A percentile compares a stretch with the other conserved stretches of the same genome.
Conservation (phyloP, 2,888 invertebrate genomes). For the Muschampia plurimacula region DNA sequence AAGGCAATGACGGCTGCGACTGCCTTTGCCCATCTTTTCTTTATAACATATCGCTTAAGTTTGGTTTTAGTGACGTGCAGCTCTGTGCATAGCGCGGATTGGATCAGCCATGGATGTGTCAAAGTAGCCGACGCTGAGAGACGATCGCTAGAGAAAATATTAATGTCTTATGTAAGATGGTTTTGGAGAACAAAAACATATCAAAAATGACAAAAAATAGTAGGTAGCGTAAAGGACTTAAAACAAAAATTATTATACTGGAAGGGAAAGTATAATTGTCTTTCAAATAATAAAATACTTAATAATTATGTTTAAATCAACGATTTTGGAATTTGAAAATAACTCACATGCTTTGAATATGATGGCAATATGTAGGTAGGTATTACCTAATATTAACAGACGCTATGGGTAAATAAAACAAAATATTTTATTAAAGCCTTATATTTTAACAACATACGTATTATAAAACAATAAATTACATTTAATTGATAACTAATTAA, state of each 20-base stretch:
- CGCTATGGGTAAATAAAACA: not conserved
- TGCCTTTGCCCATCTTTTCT: conserved; percentile 96
- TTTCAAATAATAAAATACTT: no score
- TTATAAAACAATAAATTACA: conserved; percentile 75
- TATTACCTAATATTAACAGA: not conserved
- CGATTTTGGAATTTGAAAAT: not conserved
- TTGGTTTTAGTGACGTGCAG: conserved; percentile 91
- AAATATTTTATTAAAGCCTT: conserved; percentile 49
- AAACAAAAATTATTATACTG: no score
- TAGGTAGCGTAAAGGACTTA: no score
- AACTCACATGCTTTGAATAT: not conserved
- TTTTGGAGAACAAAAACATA: not conserved
- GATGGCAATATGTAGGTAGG: not conserved
- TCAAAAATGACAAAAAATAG: no score
- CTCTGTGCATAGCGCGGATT: conserved; percentile 87
- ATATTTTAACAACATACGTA: conserved; percentile 76
- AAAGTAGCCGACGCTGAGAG: conserved; percentile 89
- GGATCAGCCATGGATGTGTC: conserved; percentile 92
- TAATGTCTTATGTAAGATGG: not conserved
- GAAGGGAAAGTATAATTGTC: no score
- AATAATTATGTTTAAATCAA: no score
- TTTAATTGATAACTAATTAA: conserved; percentile 54
- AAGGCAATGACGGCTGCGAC: conserved; percentile 95
- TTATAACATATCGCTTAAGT: conserved; percentile 94
- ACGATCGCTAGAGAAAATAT: conserved; percentile 86